Percentiles rank a stretch among this genome's conserved stretches.
Conservation (phyloP, 2,888 invertebrate genomes). For the Smittia sp. region DNA sequence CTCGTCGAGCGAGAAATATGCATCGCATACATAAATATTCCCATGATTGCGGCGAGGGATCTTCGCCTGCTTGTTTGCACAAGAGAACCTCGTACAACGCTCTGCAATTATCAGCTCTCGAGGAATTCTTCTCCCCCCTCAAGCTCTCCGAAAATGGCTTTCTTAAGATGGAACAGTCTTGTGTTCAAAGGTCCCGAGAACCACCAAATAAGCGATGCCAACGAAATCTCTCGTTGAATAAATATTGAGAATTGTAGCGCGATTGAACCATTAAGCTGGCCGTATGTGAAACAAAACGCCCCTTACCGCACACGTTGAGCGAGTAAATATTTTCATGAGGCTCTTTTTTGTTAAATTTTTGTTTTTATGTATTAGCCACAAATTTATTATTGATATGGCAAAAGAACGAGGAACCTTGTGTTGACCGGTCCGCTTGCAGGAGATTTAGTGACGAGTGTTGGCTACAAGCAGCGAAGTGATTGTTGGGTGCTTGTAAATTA, state of each 20-base stretch:
- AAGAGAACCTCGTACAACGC: not conserved
- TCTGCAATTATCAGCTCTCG: slow-evolving; percentile 17
- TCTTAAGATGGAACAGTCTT: not conserved
- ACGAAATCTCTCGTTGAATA: slow-evolving; percentile 25
- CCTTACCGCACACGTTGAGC: slow-evolving; percentile 18
- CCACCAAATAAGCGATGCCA: not conserved
- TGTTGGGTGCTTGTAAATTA: not conserved
- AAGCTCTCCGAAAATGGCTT: not conserved
- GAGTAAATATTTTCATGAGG: slow-evolving; percentile 21
- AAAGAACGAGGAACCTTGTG: not conserved
- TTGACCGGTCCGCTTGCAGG: too few species aligned
- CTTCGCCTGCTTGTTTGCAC: slow-evolving; percentile 11
- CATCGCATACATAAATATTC: slow-evolving; percentile 14
- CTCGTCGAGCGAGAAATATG: not conserved
- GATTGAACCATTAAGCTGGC: slow-evolving; percentile 29
- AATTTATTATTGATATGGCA: not conserved
- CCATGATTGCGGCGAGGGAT: slow-evolving; percentile 1
- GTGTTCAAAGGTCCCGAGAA: slow-evolving; percentile 1
- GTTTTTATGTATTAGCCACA: not conserved
- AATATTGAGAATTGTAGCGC: slow-evolving; percentile 40
- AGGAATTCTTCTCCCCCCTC: not conserved
- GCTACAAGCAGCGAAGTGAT: not conserved
- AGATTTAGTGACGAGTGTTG: not conserved
- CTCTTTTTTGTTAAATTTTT: slow-evolving; percentile 18
- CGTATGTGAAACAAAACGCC: slow-evolving; percentile 38